phyloP scores from a whole-genome alignment of 2,113 vertebrate species.

The Otolemur garnettii region DNA sequence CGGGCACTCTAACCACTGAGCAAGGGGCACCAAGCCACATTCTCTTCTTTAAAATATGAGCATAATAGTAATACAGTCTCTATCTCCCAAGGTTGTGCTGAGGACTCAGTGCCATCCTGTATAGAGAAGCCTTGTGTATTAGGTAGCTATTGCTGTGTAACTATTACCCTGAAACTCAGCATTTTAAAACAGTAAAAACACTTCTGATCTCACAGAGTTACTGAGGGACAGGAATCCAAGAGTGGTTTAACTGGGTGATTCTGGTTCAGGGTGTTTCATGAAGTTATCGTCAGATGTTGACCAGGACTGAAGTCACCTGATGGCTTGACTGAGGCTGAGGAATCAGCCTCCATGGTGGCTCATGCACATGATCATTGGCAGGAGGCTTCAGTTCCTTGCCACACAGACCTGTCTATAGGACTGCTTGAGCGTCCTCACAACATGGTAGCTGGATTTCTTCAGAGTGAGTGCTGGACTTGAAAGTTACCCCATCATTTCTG shows the following conservation, averaged over 20 bases:
- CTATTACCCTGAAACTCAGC: not conserved
- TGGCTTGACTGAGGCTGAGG: not conserved
- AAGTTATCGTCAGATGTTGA: fast-evolving
- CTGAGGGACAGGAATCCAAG: not conserved
- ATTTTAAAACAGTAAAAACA: too few relatives aligned
- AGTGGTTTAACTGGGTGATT: fast-evolving
- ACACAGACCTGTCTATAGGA: not conserved
- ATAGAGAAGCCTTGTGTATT: not conserved
- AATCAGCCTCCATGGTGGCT: not conserved
- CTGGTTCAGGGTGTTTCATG: not conserved
- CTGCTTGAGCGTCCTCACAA: fast-evolving
- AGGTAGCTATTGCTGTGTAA: not conserved
- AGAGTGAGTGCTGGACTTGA: not conserved
- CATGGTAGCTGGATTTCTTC: not conserved
- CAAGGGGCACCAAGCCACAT: too few relatives aligned
- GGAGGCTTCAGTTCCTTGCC: not conserved
- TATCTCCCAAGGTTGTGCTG: not conserved
- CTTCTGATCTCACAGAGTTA: not conserved
- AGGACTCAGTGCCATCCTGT: fast-evolving
- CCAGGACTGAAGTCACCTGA: not conserved
- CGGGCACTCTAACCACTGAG: too few relatives aligned
- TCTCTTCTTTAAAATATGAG: not conserved
- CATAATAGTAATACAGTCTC: fast-evolving
- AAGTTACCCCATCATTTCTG: not conserved
- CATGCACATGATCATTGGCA: fast-evolving